Base-by-base conservation (phyloP, 2,888 invertebrate species). In the Galeruca laticollis region DNA sequence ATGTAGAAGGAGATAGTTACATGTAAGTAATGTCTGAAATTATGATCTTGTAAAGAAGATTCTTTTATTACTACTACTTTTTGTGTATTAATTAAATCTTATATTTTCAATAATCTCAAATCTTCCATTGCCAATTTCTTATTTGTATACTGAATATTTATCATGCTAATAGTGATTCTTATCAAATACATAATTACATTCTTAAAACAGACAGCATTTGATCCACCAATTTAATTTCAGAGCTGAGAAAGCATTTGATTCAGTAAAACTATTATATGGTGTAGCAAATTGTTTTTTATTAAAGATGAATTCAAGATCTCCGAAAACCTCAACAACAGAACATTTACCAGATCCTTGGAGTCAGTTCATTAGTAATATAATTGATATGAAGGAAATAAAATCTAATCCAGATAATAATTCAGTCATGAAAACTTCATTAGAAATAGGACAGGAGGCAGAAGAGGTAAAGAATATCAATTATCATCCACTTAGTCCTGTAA, bases 201-300 rank as follows among this genome's bases (percentile, higher is more conserved):
- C 4, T 26, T 5, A 26, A 26, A 26, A 47, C 8, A 11, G 43
- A 15, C n/a, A 63, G 11, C 13, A 43, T 33, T 52, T 52, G 35
- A 2, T 68, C 31, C 8, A 15, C 5, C 5, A 70, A 10, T 37
- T 11, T 60, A 60, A 62, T 66, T 66, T 66, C 37, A 97, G 96
- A 83, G 95, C 96, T 64, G 94, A 94, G 82, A 89, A 92, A 75
- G 88, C 93, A 67, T 97, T 94, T 86, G 94, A 95, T 79, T 90
- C 91, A 73, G 89, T 99, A 83, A 95, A 96, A 86, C 91, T 93
- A 62, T 91, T 93, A 13, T 98, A 95, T 87, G 98, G 98, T 11
- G 89, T 91, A 43, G 89, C 91, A 79, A 93, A 93, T 82, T 98
- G 98, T 85, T 97, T 97, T 83, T 88, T 98, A 80, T 87, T 99